Evolutionary conservation across 2,888 invertebrate genomes (phyloP), one percentile per base, ranked within the genome.

Genomic region (Apodemia hepburni): DNA sequence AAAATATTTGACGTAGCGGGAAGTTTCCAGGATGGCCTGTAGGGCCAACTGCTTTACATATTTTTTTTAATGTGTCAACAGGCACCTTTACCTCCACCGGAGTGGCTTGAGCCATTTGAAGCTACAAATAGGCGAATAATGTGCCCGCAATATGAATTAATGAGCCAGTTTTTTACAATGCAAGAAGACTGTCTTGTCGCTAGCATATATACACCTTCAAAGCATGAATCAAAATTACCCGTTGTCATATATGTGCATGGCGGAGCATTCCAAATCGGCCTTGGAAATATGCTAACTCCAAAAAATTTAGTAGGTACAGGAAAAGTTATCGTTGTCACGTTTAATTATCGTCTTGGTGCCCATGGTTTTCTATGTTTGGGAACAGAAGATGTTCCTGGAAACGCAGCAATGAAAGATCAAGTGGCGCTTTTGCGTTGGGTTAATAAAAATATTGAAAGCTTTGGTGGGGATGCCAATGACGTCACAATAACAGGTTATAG

Each of bases 241-340:
- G 89, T 89, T 1, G 67, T 88, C 60, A 81, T 89, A 12, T 73
- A 76, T 58, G 72, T 90, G 1, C 90, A 90, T 60, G 88, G 88
- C 22, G 89, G 90, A 6, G 84, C 77, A 5, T 87, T 79, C 63
- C 74, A 81, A 68, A 60, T 75, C 2, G 87, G 86, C 8, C 73
- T 65, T 38, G 83, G 85, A 3, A 72, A 79, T 62, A 65, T 65
- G 11, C 18, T 47, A 1, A 61, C 38, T 27, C 4, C 72, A 67
- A 66, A 77, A 17, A 65, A 79, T 67, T 62, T 82, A 0, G 75
- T 84, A 54, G 66, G 68, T 4, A 77, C 82, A 0, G 76, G 73
- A 17, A 35, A 35, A 35, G 11, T 35, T 35, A 35, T 35, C 82
- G 82, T 60, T 84, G 84, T 29, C 4, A 29, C 29, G 2, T 29